phyloP scores from a whole-genome alignment of 2,797 vertebrate genomes.

The Gymnothorax reevesii region DNA sequence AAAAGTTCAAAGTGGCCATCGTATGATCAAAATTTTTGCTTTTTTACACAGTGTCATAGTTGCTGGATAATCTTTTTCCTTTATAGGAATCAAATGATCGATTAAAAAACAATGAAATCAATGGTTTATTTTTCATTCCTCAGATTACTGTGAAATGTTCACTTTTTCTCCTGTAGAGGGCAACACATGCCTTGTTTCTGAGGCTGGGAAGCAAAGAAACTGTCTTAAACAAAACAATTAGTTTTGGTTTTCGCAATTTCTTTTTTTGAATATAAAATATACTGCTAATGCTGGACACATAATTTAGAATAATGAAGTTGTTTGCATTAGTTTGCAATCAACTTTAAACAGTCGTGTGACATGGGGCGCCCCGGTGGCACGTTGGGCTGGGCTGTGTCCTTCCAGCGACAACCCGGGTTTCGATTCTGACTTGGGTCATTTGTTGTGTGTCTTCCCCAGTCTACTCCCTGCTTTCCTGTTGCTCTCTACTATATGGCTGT shows the following conservation, averaged over 20 bases:
- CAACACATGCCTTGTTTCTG: not conserved
- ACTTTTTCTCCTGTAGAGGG: slow-evolving; percentile 4
- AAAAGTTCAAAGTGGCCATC: too few species aligned
- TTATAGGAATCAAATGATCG: not conserved
- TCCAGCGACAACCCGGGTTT: too few species aligned
- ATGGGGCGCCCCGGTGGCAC: too few species aligned
- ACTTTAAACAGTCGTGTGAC: too few species aligned
- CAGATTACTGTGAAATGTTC: not conserved
- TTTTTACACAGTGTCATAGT: not conserved
- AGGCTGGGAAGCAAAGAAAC: not conserved
- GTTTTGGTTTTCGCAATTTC: not conserved
- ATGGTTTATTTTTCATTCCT: not conserved
- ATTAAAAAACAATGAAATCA: not conserved
- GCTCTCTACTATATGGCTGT: too few species aligned
- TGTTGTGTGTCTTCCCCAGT: too few species aligned
- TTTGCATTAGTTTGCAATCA: not conserved
- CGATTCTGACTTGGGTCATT: too few species aligned
- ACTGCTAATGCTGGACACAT: not conserved
- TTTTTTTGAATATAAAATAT: not conserved
- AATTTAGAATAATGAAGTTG: not conserved
- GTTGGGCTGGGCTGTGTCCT: too few species aligned
- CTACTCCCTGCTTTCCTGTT: too few species aligned
- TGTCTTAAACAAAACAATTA: not conserved
- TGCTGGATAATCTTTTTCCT: not conserved
- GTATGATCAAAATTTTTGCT: too few species aligned